Conservation (phyloP, 2,113 vertebrate genomes). For the Alethe castanea region DNA sequence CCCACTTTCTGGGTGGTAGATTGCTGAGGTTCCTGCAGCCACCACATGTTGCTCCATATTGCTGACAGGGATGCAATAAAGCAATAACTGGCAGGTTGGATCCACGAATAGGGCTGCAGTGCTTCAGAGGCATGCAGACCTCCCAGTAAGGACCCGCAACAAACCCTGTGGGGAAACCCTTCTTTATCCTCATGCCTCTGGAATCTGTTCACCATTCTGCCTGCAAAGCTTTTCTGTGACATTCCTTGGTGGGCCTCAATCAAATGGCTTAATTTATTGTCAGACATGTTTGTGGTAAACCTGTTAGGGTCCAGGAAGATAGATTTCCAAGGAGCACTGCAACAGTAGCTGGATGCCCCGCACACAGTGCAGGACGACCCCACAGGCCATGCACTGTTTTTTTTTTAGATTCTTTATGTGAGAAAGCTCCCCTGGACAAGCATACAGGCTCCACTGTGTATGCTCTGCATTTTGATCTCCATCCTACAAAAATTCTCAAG, state of each 20-base stretch:
- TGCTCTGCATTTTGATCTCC: constrained; percentile 77
- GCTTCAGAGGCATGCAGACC: not conserved
- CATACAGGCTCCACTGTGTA: constrained; percentile 55
- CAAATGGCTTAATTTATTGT: not conserved
- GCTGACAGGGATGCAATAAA: not conserved
- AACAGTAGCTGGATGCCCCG: not conserved
- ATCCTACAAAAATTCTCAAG: constrained; percentile 57
- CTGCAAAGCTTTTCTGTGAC: not conserved
- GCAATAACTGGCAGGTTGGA: not conserved
- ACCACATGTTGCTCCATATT: not conserved
- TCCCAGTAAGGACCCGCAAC: not conserved
- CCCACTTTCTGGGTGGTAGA: not conserved
- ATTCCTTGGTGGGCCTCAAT: not conserved
- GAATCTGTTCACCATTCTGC: not conserved
- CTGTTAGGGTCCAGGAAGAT: not conserved
- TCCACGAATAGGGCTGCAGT: not conserved
- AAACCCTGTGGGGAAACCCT: not conserved
- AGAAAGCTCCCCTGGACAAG: not conserved
- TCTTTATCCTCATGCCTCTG: not conserved
- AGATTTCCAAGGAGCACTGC: not conserved
- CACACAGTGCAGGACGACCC: not conserved
- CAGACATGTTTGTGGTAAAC: not conserved
- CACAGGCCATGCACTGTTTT: not conserved
- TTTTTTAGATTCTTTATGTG: not conserved
- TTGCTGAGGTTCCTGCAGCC: not conserved